These are phyloP conservation scores for Tethya wilhelma DNA, from an alignment of 37 sponge, comb jelly and placozoan species.

Conservation along the genomic window DNA sequence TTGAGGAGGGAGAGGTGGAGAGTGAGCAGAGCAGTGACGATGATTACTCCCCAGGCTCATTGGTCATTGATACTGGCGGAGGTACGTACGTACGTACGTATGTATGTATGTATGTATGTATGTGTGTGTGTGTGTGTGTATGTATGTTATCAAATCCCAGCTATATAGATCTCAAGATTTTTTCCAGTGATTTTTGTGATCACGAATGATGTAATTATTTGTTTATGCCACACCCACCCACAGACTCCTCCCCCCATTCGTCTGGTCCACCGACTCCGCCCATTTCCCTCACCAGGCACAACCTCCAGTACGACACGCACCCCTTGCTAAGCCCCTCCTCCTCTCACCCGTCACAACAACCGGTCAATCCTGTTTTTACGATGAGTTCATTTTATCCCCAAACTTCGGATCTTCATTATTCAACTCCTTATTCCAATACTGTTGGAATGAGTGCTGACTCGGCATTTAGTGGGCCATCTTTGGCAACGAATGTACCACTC, in stretches of 20 bases:
- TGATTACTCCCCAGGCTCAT: constrained; percentile 42
- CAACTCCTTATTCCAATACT: no score
- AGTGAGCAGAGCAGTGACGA: constrained; percentile 26
- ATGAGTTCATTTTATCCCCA: background rate
- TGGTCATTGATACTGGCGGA: constrained; percentile 46
- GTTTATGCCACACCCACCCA: no score
- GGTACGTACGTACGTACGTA: constrained; percentile 19
- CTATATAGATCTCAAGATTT: no score
- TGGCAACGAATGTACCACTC: no score
- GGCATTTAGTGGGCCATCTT: no score
- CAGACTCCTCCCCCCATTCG: background rate
- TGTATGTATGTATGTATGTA: constrained; percentile 19
- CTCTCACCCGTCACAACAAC: background rate
- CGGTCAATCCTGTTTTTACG: no score
- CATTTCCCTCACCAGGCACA: background rate
- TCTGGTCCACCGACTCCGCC: constrained; percentile 28
- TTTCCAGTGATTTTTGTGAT: no score
- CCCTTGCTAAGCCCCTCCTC: constrained; percentile 5
- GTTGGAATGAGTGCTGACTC: no score
- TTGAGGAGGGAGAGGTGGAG: constrained; percentile 35
- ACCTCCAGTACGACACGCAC: background rate
- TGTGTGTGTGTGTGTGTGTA: no score
- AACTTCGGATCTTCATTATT: no score
- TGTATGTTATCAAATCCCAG: no score
- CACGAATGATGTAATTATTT: no score